Evolutionary conservation across 1,140 invertebrate genomes (phyloP), one percentile per base, ranked within the genome.

Genomic region (Ceratoteleas bidentatus): DNA sequence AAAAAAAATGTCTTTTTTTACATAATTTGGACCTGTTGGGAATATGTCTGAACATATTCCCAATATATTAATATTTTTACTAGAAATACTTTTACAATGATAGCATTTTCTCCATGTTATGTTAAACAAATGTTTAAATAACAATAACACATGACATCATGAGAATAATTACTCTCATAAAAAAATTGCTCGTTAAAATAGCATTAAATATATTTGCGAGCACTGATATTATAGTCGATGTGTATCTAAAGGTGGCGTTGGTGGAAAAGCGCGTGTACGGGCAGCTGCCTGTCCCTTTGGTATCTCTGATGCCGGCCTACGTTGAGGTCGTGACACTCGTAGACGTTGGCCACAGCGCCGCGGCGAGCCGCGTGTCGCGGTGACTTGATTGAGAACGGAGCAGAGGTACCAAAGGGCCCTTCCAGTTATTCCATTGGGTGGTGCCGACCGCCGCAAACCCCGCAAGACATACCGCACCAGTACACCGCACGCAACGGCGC

Each of bases 401-500:
- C 88, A 89, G 90, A 90, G 88, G 88, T 86, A 91, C 84, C 89
- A 91, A 90, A 90, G 90, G 89, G 88, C 80, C 81, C 86, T 84
- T 89, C 86, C 87, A 88, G 89, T 90, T 92, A 92, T 89, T 92
- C 92, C 84, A 90, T 89, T 66, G 96, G 94, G 85, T 94, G 94
- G 91, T 98, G 97, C 73, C 94, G 93, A 0, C 96, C 96, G n/a
- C 97, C 97, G 81, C 96, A 96, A 32, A 96, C 87, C 15, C 95
- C 95, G 85, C 96, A 96, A 6, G 93, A 92, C 64, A 96, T 93
- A 50, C 96, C 96, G 83, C 96, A 96, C 91, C 94, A 93, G 91
- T 98, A 97, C 86, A 96, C 96, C 73, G 96, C 95, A 77, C 94
- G 94, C 15, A 98, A 93, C 43, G 96, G 97, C 84, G 96, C 94